Conservation (phyloP, 2,113 vertebrate species). For the Pseudorectes ferrugineus region DNA sequence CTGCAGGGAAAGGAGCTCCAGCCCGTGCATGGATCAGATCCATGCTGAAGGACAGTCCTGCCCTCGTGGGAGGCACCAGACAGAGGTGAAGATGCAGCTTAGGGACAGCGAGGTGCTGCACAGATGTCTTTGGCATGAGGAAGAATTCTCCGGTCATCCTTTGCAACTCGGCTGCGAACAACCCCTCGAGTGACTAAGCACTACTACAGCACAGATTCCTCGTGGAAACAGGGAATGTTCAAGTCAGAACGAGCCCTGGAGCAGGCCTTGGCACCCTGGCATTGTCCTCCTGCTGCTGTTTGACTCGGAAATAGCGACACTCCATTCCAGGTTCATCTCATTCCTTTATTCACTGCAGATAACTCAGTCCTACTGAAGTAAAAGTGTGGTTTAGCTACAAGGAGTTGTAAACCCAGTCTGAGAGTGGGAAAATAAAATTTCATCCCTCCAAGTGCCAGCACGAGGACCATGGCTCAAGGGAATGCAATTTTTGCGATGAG, state of each 20-base stretch:
- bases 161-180: fast-evolving
- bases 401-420: background rate
- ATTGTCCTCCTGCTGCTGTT: background rate
- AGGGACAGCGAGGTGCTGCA: fast-evolving
- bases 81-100: fast-evolving
- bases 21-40: background rate
- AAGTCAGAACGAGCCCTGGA: background rate
- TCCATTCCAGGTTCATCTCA: background rate
- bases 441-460: background rate
- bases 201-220: background rate
- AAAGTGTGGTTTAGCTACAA: background rate
- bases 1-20: background rate
- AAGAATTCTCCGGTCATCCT: background rate
- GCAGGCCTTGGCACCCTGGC: background rate
- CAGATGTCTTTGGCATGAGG: fast-evolving
- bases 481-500: background rate
- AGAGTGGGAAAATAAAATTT: background rate
- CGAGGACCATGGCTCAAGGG: fast-evolving
- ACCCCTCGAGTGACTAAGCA: background rate
- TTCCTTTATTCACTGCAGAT: background rate
- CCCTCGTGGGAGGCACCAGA: fast-evolving
- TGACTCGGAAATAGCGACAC: background rate
- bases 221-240: background rate
- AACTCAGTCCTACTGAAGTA: background rate
- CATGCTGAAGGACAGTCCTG: background rate